phyloP scores from a whole-genome alignment of 2,888 invertebrate genomes.

The Pocota personata region DNA sequence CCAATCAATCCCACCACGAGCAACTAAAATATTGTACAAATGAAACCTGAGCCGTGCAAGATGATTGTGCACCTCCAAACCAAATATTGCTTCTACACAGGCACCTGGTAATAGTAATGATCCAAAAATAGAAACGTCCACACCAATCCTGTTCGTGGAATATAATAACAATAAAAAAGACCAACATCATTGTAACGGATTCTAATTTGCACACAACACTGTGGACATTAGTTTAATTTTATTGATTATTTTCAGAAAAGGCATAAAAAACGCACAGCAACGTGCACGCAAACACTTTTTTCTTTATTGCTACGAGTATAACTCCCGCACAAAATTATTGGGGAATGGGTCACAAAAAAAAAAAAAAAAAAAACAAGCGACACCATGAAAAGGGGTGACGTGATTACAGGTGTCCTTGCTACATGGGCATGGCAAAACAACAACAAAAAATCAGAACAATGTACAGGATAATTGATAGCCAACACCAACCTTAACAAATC shows the following conservation, averaged over 20 bases:
- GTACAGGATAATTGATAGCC: constrained; percentile 49
- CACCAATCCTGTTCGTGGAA: background rate
- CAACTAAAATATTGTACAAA: constrained; percentile 31
- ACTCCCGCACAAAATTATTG: constrained; percentile 17
- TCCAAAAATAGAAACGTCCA: constrained; percentile 51
- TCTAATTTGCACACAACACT: constrained; percentile 52
- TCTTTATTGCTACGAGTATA: background rate
- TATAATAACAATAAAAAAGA: constrained; percentile 7
- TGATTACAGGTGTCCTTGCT: constrained; percentile 71
- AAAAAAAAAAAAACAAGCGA: constrained; percentile 9
- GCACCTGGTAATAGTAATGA: constrained; percentile 12
- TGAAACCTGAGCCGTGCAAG: constrained; percentile 29
- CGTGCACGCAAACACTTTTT: constrained; percentile 36
- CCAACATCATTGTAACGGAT: constrained; percentile 27
- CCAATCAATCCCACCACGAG: constrained; percentile 47
- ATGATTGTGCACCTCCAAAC: constrained; percentile 29
- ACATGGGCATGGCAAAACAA: background rate
- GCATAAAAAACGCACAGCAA: constrained; percentile 22
- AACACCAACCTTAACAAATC: constrained; percentile 57
- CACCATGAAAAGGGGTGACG: constrained; percentile 48
- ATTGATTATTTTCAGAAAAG: constrained; percentile 59
- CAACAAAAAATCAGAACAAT: constrained; percentile 14
- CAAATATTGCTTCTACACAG: constrained; percentile 10
- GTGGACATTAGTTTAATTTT: constrained; percentile 63
- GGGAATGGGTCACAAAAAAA: background rate